Conservation (phyloP, 2,888 invertebrate species). For the Pterostichus madidus region DNA sequence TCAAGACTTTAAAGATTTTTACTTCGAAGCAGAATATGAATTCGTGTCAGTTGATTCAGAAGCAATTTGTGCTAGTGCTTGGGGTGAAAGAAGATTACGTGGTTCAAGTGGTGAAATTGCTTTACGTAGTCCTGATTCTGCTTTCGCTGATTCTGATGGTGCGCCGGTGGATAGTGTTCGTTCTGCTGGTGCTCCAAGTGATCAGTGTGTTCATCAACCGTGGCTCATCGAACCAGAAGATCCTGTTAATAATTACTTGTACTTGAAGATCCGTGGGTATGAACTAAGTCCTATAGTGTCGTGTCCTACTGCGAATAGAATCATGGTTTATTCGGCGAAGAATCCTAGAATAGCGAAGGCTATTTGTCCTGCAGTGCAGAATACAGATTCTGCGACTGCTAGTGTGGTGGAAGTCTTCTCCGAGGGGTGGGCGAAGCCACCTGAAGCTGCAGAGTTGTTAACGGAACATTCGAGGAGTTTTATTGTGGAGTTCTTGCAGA, state of each 20-base stretch:
- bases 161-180: conserved; percentile 77
- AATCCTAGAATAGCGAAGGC: conserved; percentile 82
- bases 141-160: conserved; percentile 66
- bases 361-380: conserved; percentile 82
- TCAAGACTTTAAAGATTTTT: conserved; percentile 89
- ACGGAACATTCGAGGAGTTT: conserved; percentile 84
- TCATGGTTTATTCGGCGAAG: conserved; percentile 86
- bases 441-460: conserved; percentile 73
- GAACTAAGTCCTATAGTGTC: conserved; percentile 76
- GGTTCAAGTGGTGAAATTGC: conserved; percentile 88
- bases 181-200: conserved; percentile 78
- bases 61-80: conserved; percentile 82
- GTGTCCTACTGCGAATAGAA: conserved; percentile 85
- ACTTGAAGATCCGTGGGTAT: conserved; percentile 85
- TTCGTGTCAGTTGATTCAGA: conserved; percentile 82
- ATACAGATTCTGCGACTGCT: conserved; percentile 70
- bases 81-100: conserved; percentile 83
- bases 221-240: conserved; percentile 90
- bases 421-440: conserved; percentile 82
- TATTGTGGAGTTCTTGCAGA: conserved; percentile 87
- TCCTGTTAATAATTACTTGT: conserved; percentile 84
- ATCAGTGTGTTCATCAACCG: conserved; percentile 85
- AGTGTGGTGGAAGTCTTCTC: conserved; percentile 85
- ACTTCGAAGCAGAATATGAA: conserved; percentile 87
- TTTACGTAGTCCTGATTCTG: conserved; percentile 81